Conservation (phyloP, 1,140 invertebrate genomes). For the Drosophila ironensis region DNA sequence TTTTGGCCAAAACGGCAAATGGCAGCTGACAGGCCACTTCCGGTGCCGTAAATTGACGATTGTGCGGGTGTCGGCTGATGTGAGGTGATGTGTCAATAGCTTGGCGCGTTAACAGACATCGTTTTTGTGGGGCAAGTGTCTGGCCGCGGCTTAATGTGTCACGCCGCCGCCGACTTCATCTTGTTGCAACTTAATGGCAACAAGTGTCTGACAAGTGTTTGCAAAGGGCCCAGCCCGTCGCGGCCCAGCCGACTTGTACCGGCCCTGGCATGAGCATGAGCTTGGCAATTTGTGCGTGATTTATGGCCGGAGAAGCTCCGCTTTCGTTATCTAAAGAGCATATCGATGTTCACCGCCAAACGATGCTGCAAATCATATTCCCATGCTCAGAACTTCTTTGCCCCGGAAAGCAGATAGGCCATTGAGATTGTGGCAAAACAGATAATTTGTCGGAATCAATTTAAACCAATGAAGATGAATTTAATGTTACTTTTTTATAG, state of each 20-base stretch:
- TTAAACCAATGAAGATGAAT: no score
- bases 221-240: not conserved
- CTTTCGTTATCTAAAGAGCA: slow-evolving; percentile 68
- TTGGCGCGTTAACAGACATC: slow-evolving; percentile 13
- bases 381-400: not conserved
- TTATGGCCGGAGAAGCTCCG: slow-evolving; percentile 39
- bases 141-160: slow-evolving; percentile 12
- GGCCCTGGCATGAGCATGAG: slow-evolving; percentile 4
- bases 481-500: no score
- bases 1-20: slow-evolving; percentile 45
- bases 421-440: not conserved
- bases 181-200: slow-evolving; percentile 51
- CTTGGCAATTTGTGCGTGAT: slow-evolving; percentile 53
- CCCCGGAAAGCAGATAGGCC: not conserved
- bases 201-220: slow-evolving; percentile 55
- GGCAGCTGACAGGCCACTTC: slow-evolving; percentile 54
- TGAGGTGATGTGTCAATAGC: slow-evolving; percentile 26
- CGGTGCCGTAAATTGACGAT: slow-evolving; percentile 30
- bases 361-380: slow-evolving; percentile 57
- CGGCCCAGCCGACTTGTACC: no score
- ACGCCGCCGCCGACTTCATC: slow-evolving; percentile 21
- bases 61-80: slow-evolving; percentile 20
- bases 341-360: slow-evolving; percentile 53
- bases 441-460: not conserved
- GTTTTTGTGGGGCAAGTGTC: slow-evolving; percentile 22